phyloP scores from a whole-genome alignment of 2,888 invertebrate genomes.

The Callosobruchus maculatus region DNA sequence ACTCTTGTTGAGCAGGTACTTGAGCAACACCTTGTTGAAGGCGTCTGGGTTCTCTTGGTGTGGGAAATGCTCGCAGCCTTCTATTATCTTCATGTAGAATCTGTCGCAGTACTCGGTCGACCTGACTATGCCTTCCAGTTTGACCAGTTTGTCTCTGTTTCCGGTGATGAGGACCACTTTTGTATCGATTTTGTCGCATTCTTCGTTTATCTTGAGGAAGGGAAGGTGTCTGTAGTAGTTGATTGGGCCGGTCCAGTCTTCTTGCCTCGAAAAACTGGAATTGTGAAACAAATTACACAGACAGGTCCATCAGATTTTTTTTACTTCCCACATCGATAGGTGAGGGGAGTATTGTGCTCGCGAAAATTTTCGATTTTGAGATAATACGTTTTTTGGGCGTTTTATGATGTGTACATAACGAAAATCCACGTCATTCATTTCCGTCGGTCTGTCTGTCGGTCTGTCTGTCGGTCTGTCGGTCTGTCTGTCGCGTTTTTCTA shows the following conservation, averaged over 20 bases:
- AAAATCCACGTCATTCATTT: no score
- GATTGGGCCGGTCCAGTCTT: slow-evolving; percentile 69
- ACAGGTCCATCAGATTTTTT: no score
- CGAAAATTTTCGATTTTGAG: no score
- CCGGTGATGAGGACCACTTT: slow-evolving; percentile 49
- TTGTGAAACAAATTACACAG: neutral
- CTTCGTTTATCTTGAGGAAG: slow-evolving; percentile 51
- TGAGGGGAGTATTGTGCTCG: no score
- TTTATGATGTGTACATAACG: no score
- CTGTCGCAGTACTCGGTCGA: slow-evolving; percentile 63
- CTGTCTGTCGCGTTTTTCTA: no score
- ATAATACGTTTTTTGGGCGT: no score
- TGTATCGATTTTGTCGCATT: slow-evolving; percentile 43
- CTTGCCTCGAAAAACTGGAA: slow-evolving; percentile 58
- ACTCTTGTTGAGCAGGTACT: slow-evolving; percentile 51
- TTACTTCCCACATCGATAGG: no score
- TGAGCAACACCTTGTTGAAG: slow-evolving; percentile 61
- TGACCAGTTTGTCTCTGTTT: slow-evolving; percentile 59
- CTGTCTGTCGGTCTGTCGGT: no score
- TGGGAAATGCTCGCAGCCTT: slow-evolving; percentile 68
- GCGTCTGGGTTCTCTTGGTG: slow-evolving; percentile 67
- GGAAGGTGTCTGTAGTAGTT: slow-evolving; percentile 70
- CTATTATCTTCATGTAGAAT: slow-evolving; percentile 61
- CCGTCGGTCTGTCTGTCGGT: no score
- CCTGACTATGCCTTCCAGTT: slow-evolving; percentile 60